phyloP scores from a whole-genome alignment of 2,797 vertebrate genomes.

The Phoxinus dragarum region DNA sequence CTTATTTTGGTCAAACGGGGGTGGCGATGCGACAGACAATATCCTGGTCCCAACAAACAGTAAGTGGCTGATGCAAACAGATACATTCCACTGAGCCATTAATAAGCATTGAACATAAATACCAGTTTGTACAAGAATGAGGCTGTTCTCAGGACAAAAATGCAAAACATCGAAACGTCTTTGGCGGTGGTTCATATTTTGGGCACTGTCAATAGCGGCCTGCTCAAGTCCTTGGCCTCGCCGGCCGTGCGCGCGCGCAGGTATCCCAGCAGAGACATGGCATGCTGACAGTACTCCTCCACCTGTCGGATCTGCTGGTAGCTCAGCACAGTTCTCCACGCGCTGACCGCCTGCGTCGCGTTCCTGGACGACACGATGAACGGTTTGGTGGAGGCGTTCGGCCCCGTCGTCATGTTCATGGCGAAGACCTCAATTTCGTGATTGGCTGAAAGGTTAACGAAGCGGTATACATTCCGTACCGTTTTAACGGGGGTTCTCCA shows the following conservation, averaged over 20 bases:
- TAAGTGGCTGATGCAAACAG: conserved; percentile 37
- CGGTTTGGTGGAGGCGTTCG: conserved; percentile 90
- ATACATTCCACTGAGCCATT: conserved; percentile 74
- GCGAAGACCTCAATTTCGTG: conserved; percentile 93
- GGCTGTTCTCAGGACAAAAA: conserved; percentile 68
- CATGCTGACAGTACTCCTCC: conserved; percentile 93
- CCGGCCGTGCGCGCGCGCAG: conserved; percentile 85
- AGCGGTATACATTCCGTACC: conserved; percentile 87
- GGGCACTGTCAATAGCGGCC: conserved; percentile 88
- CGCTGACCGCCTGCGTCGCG: conserved; percentile 90
- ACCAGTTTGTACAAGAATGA: conserved; percentile 57
- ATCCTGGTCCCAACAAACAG: conserved; percentile 30
- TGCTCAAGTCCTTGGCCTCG: conserved; percentile 93
- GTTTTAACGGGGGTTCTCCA: conserved; percentile 92
- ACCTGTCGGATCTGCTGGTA: conserved; percentile 97
- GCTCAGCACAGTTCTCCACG: conserved; percentile 93
- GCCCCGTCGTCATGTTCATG: conserved; percentile 95
- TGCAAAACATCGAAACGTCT: conserved; percentile 72
- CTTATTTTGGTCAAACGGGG: conserved; percentile 45
- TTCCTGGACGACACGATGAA: conserved; percentile 96
- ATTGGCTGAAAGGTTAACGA: conserved; percentile 89
- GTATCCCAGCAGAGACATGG: conserved; percentile 95
- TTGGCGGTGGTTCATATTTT: conserved; percentile 77
- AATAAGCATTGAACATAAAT: conserved; percentile 40
- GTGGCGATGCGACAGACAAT: conserved; percentile 1